phyloP scores from a whole-genome alignment of 2,888 invertebrate genomes.

The Emmelina monodactyla region DNA sequence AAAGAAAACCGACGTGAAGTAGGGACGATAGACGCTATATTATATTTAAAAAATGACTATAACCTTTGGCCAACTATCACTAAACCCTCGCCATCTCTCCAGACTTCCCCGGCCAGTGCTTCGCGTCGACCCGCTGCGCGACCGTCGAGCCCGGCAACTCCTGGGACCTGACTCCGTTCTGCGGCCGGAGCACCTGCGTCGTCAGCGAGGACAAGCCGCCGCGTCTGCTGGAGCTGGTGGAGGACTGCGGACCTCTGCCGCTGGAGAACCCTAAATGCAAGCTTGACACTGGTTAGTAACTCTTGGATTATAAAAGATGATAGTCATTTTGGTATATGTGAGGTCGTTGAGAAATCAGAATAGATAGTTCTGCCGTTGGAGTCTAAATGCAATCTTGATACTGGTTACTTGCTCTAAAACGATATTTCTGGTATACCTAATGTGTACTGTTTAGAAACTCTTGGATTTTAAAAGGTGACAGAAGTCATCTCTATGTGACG shows the following conservation, averaged over 20 bases:
- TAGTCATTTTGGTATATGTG: no score
- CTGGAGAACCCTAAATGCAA: slow-evolving; percentile 89
- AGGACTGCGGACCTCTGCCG: slow-evolving; percentile 90
- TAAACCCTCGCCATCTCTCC: slow-evolving; percentile 12
- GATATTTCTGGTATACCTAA: no score
- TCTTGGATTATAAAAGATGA: no score
- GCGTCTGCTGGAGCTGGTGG: slow-evolving; percentile 82
- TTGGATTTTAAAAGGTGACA: no score
- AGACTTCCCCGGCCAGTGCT: slow-evolving; percentile 92
- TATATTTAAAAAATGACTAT: no score
- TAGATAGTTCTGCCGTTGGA: slow-evolving; percentile 82
- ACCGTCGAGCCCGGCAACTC: slow-evolving; percentile 85
- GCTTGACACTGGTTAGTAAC: slow-evolving; percentile 65
- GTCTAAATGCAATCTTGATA: slow-evolving; percentile 85
- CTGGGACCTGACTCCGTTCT: slow-evolving; percentile 90
- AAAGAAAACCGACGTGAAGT: no score
- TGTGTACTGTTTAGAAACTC: no score
- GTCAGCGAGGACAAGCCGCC: slow-evolving; percentile 78
- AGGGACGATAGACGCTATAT: no score
- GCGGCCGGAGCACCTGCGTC: slow-evolving; percentile 89
- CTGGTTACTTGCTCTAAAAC: no score
- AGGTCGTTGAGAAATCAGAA: no score
- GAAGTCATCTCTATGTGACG: no score
- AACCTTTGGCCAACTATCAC: no score
- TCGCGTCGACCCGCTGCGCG: slow-evolving; percentile 88